Conservation (phyloP, 2,888 invertebrate genomes). For the Dilophus febrilis region DNA sequence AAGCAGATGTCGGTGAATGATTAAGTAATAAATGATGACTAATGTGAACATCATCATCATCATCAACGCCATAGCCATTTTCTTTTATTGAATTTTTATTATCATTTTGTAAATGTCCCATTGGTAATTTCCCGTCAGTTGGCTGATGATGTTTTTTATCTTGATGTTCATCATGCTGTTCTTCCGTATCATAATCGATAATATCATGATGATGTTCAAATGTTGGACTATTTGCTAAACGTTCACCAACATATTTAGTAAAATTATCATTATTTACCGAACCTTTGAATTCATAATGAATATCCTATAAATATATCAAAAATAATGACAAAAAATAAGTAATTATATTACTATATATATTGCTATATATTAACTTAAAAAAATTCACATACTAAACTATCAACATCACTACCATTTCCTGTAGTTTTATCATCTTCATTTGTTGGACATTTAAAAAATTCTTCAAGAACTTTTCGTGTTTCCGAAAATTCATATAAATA, state of each 20-base stretch:
- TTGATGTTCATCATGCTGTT: not conserved
- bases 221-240: slow-evolving; percentile 9
- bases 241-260: slow-evolving; percentile 10
- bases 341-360: slow-evolving; percentile 2
- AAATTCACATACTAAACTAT: slow-evolving; percentile 24
- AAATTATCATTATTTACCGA: slow-evolving; percentile 7
- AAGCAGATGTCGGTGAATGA: too few relatives aligned
- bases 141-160: not conserved
- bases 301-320: slow-evolving; percentile 9
- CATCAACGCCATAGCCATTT: too few relatives aligned
- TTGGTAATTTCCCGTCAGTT: not conserved
- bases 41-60: too few relatives aligned
- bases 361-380: not conserved
- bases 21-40: too few relatives aligned
- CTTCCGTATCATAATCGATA: too few relatives aligned
- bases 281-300: slow-evolving; percentile 12
- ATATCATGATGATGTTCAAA: not conserved
- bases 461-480: slow-evolving; percentile 77
- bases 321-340: slow-evolving; percentile 3
- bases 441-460: slow-evolving; percentile 72
- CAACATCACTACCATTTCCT: slow-evolving; percentile 30
- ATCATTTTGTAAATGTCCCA: not conserved
- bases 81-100: not conserved
- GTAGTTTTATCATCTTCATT: slow-evolving; percentile 41
- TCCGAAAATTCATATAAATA: slow-evolving; percentile 83